Evolutionary conservation across 2,797 vertebrate genomes (phyloP).

Genomic region (Delichon dasypus): DNA sequence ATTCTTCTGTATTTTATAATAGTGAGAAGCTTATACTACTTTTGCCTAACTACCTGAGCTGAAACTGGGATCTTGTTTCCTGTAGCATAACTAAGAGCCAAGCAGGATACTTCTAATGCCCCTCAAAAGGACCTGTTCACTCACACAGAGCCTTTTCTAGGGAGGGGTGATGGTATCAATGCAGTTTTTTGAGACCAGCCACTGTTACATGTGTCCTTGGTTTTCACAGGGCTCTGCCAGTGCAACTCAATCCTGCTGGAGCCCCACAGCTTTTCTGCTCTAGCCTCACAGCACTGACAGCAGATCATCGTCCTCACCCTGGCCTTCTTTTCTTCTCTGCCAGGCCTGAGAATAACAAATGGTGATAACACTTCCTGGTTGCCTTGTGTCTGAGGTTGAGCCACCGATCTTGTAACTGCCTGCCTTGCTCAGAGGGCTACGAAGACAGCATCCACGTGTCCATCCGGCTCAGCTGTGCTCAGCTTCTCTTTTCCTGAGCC

Average conservation of each 20-base stretch:
- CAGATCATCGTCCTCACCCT: not conserved
- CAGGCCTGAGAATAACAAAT: not conserved
- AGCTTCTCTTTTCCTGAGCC: not conserved
- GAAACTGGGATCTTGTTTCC: not conserved
- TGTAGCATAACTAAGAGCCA: not conserved
- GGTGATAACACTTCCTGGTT: not conserved
- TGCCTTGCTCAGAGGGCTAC: not conserved
- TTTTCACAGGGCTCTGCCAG: not conserved
- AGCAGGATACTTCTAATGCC: not conserved
- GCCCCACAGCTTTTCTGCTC: not conserved
- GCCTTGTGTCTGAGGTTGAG: not conserved
- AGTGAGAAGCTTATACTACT: not conserved
- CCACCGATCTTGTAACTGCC: not conserved
- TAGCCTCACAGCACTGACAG: not conserved
- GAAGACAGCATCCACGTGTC: not conserved
- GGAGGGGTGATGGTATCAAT: too few relatives aligned
- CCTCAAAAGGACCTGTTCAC: not conserved
- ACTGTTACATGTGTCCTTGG: not conserved
- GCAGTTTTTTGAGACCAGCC: not conserved
- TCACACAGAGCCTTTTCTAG: not conserved
- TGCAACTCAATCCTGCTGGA: accelerated
- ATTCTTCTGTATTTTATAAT: not conserved
- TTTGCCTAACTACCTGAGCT: not conserved
- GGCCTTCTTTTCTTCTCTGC: not conserved
- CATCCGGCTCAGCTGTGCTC: not conserved